A percentile compares a stretch with the other conserved stretches of the same genome.
Evolutionary conservation across 1,140 invertebrate genomes (phyloP).

Genomic region (Philaenus spumarius): DNA sequence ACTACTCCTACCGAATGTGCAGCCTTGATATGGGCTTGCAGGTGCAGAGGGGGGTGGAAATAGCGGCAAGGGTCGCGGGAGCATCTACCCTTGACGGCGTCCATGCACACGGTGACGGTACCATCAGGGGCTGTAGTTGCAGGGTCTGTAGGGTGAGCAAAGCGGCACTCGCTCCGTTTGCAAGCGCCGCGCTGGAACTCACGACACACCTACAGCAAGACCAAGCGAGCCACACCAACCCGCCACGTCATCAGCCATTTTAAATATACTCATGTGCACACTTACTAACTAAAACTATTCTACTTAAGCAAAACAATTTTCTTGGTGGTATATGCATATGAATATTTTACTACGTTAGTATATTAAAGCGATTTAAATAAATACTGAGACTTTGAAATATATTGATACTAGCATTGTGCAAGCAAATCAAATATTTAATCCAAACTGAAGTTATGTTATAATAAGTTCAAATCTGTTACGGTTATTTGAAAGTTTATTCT

Average conservation of each 20-base stretch:
- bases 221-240: conserved; percentile 1
- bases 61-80: conserved; percentile 93
- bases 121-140: conserved; percentile 89
- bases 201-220: conserved; percentile 81
- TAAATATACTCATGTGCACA: background rate
- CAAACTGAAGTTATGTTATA: too few relatives aligned
- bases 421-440: too few relatives aligned
- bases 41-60: conserved; percentile 96
- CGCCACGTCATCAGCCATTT: background rate
- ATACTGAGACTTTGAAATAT: too few relatives aligned
- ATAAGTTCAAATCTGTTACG: too few relatives aligned
- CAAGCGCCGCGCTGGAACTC: conserved; percentile 96
- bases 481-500: too few relatives aligned
- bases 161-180: conserved; percentile 94
- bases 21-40: conserved; percentile 97
- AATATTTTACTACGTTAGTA: too few relatives aligned
- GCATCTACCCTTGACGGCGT: conserved; percentile 95
- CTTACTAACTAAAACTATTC: too few relatives aligned
- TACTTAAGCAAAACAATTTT: too few relatives aligned
- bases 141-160: conserved; percentile 88
- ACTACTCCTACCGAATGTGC: conserved; percentile 90
- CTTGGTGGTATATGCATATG: too few relatives aligned
- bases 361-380: too few relatives aligned
- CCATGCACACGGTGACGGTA: conserved; percentile 97
- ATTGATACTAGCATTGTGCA: too few relatives aligned